Percentiles rank a stretch among this genome's conserved stretches.
Conservation (phyloP, 2,888 invertebrate genomes). For the Eilema sororculum region DNA sequence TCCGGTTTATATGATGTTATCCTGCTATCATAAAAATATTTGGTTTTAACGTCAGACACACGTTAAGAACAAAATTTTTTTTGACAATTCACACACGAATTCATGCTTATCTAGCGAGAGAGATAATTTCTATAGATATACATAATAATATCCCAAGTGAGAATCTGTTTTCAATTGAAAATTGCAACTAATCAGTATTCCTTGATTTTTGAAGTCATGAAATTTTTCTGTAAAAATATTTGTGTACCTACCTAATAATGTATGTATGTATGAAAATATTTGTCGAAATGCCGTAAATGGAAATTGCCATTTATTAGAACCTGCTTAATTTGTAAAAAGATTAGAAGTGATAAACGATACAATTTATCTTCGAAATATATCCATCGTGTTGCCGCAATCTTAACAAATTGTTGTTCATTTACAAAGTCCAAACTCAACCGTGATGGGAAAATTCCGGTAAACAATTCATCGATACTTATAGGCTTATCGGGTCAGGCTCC, state of each 20-base stretch:
- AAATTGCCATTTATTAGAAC: not conserved
- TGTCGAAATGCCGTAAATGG: not conserved
- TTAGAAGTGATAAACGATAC: not conserved
- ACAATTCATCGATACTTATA: not conserved
- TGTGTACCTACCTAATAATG: no score
- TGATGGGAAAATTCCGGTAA: not conserved
- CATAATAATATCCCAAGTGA: no score
- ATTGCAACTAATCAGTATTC: no score
- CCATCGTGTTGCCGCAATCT: not conserved
- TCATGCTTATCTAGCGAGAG: no score
- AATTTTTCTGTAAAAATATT: no score
- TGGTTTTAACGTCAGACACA: not conserved
- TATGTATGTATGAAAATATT: no score
- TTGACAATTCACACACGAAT: no score
- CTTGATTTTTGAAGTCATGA: no score
- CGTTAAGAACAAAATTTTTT: no score
- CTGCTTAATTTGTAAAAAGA: not conserved
- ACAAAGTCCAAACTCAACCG: not conserved
- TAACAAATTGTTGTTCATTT: not conserved
- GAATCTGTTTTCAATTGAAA: no score
- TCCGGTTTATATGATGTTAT: not conserved
- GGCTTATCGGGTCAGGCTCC: not conserved
- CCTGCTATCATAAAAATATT: not conserved
- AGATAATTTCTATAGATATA: no score
- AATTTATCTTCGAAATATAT: not conserved